Evolutionary conservation across 2,113 vertebrate genomes (phyloP), one percentile per base, ranked within the genome.

Genomic region (Acanthisitta chloris): DNA sequence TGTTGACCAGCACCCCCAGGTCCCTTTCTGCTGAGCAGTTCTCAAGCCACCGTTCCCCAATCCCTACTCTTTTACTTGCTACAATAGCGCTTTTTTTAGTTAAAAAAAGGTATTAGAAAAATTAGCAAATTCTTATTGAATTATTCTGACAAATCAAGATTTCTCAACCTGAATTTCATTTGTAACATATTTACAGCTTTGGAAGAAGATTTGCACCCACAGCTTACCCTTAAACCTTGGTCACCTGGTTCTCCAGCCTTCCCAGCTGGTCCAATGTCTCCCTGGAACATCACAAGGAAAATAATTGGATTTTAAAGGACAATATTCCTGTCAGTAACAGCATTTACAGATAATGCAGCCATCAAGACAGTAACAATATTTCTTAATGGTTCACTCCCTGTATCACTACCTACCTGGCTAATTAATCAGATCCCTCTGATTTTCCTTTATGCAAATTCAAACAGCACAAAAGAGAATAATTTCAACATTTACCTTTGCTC

Each of bases 221-320:
- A 52, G 64, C 99, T 99, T 95, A 99, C 99, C 97, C 99, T 98
- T 79, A 98, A 92, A 93, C 99, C 99, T 92, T 98, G 97, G 64
- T 98, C 98, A 6, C 99, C 99, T 88, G 98, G 91, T 84, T 98
- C 98, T 73, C 99, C 99, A 95, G 97, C 96, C 76, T 95, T 97
- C 90, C 99, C 99, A 70, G 87, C 73, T 77, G 96, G 96, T 49
- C 99, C 99, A 67, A 28, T 33, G 43, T 99, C 98, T 96, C 99
- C 99, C 99, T 99, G 96, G 59, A 91, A 81, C 58, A 94, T 34
- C 94, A 96, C 34, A 86, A 74, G 55, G 34, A 52, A 92, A 92
- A 72, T 34, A 0, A 38, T 1, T 43, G 25, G 4, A 70, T 81
- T 84, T 88, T 69, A 80, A 74, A 31, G n/a, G 43, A 64, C n/a